Evolutionary conservation across 2,888 invertebrate species (phyloP).

Genomic region (Chrysolina americana): DNA sequence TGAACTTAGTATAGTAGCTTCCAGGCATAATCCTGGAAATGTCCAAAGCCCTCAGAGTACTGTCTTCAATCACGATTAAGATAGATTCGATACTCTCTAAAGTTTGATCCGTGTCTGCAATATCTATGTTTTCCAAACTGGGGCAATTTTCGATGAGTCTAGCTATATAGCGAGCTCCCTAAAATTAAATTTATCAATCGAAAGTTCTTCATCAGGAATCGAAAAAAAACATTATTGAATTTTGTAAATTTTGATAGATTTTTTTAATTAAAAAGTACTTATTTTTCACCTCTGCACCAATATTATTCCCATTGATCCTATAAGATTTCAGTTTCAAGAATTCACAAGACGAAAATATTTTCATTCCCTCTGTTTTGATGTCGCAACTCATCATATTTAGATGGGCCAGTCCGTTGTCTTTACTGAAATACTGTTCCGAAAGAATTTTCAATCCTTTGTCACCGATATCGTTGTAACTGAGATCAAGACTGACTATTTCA

Average conservation of each 20-base stretch:
- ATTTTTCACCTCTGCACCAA: slow-evolving; percentile 69
- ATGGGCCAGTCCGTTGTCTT: slow-evolving; percentile 70
- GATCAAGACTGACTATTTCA: slow-evolving; percentile 71
- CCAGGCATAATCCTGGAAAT: slow-evolving; percentile 67
- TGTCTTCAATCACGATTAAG: slow-evolving; percentile 67
- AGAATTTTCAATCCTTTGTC: slow-evolving; percentile 71
- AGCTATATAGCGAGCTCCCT: slow-evolving; percentile 73
- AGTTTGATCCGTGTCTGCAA: slow-evolving; percentile 75
- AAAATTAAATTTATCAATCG: slow-evolving; percentile 33
- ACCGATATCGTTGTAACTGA: slow-evolving; percentile 74
- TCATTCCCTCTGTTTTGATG: slow-evolving; percentile 68
- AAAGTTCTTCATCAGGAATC: too few species aligned
- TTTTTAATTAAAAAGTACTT: neutral
- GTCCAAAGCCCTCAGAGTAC: slow-evolving; percentile 66
- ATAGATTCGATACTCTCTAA: slow-evolving; percentile 73
- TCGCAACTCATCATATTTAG: slow-evolving; percentile 75
- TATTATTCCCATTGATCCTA: slow-evolving; percentile 74
- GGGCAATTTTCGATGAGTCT: slow-evolving; percentile 70
- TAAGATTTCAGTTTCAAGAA: slow-evolving; percentile 71
- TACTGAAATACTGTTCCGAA: slow-evolving; percentile 68
- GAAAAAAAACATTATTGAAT: too few species aligned
- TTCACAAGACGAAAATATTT: slow-evolving; percentile 46
- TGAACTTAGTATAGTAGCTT: slow-evolving; percentile 53
- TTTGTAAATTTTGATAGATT: too few species aligned
- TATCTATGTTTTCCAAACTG: slow-evolving; percentile 71